A percentile compares a stretch with the other conserved stretches of the same genome.
These are phyloP conservation scores for Pangasius macronema DNA, from an alignment of 2,797 vertebrate species.

Conservation along the genomic window DNA sequence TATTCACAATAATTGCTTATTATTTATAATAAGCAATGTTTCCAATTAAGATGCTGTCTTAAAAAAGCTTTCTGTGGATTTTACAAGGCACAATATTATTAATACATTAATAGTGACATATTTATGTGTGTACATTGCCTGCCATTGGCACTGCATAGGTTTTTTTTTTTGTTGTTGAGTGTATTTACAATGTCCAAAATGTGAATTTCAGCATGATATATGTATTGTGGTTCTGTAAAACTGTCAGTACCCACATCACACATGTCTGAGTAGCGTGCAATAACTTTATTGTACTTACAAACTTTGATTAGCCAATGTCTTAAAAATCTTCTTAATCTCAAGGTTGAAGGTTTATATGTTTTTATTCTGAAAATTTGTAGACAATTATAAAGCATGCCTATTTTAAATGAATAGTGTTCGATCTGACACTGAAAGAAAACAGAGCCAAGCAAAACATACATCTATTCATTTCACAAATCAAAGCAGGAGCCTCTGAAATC, in stretches of 20 bases:
- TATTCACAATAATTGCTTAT: conserved; percentile 1
- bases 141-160: not conserved
- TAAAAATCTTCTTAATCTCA: not conserved
- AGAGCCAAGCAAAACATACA: not conserved
- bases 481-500: not conserved
- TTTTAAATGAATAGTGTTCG: not conserved
- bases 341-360: not conserved
- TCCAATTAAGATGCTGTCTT: not conserved
- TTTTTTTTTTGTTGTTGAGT: not conserved
- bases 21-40: not conserved
- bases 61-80: not conserved
- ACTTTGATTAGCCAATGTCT: not conserved
- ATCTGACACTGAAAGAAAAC: not conserved
- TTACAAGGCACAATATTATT: not conserved
- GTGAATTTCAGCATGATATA: not conserved
- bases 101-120: not conserved
- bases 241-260: not conserved
- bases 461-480: not conserved
- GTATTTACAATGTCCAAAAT: not conserved
- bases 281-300: not conserved
- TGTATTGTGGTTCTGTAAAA: not conserved
- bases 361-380: not conserved
- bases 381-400: not conserved
- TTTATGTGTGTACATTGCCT: not conserved
- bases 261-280: too few relatives aligned